These are phyloP conservation scores for Daubentonia madagascariensis DNA, from an alignment of 2,113 vertebrate species.

Conservation along the genomic window DNA sequence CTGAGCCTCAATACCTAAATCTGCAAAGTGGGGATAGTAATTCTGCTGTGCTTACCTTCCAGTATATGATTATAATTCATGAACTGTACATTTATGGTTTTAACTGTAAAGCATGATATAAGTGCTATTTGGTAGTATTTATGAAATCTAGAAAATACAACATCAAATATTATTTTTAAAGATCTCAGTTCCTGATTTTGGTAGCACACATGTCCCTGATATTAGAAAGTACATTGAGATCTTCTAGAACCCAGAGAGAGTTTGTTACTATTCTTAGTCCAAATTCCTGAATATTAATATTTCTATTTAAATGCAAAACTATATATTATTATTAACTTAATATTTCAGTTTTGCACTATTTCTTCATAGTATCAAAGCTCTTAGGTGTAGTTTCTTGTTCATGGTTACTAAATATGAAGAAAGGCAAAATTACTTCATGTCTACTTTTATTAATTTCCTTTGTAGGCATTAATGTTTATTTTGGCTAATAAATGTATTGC, in stretches of 20 bases:
- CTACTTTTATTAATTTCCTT: not conserved
- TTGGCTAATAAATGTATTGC: not conserved
- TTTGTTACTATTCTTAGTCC: not conserved
- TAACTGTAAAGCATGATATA: not conserved
- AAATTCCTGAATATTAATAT: constrained; percentile 3
- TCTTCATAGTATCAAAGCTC: not conserved
- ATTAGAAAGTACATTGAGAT: not conserved
- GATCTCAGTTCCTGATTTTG: not conserved
- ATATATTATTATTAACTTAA: not conserved
- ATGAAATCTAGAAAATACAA: not conserved
- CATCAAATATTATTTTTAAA: not conserved
- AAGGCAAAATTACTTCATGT: not conserved
- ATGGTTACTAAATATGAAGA: not conserved
- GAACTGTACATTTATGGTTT: not conserved
- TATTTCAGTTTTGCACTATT: not conserved
- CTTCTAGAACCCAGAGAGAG: not conserved
- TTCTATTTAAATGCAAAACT: not conserved
- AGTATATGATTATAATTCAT: not conserved
- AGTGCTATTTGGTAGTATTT: not conserved
- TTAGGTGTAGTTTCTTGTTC: not conserved
- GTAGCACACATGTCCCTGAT: not conserved
- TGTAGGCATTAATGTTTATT: constrained; percentile 12
- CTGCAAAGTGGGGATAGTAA: not conserved
- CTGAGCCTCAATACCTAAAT: not conserved
- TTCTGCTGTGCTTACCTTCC: not conserved